Evolutionary conservation across 2,797 vertebrate genomes (phyloP).

Genomic region (Eulemur rubriventer): DNA sequence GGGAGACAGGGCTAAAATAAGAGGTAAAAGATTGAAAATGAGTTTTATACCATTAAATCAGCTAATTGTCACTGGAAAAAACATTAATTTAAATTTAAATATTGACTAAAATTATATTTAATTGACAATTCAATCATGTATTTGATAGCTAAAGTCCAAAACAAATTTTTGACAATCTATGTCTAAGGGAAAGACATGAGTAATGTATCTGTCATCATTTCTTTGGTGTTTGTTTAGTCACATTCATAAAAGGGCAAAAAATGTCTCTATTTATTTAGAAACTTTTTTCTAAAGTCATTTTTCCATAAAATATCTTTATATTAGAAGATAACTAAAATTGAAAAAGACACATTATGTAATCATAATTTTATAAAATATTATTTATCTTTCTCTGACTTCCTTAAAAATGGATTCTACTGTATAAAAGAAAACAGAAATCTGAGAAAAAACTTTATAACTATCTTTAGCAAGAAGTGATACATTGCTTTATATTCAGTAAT

Average conservation of each 20-base stretch:
- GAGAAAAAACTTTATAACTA: conserved; percentile 37
- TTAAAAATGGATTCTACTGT: conserved; percentile 46
- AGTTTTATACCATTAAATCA: not conserved
- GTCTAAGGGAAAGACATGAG: conserved; percentile 56
- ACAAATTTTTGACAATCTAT: conserved; percentile 1
- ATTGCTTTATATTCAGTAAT: conserved; percentile 47
- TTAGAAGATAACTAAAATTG: conserved; percentile 61
- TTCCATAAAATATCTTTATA: conserved; percentile 51
- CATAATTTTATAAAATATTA: conserved; percentile 63
- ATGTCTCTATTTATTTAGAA: conserved; percentile 6
- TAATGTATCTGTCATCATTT: conserved; percentile 68
- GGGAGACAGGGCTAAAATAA: not conserved
- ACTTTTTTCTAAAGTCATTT: not conserved
- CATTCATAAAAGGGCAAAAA: conserved; percentile 52
- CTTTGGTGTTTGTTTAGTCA: conserved; percentile 57
- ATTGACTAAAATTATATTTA: not conserved
- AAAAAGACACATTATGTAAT: conserved; percentile 30
- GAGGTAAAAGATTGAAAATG: not conserved
- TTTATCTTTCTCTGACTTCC: conserved; percentile 47
- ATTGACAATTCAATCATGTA: not conserved
- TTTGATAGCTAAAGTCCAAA: conserved; percentile 5
- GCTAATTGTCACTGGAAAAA: not conserved
- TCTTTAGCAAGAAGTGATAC: conserved; percentile 58
- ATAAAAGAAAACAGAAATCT: conserved; percentile 23
- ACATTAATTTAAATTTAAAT: conserved; percentile 11